These are phyloP conservation scores for Tetragonula carbonaria DNA, from an alignment of 2,888 invertebrate species.

Conservation along the genomic window DNA sequence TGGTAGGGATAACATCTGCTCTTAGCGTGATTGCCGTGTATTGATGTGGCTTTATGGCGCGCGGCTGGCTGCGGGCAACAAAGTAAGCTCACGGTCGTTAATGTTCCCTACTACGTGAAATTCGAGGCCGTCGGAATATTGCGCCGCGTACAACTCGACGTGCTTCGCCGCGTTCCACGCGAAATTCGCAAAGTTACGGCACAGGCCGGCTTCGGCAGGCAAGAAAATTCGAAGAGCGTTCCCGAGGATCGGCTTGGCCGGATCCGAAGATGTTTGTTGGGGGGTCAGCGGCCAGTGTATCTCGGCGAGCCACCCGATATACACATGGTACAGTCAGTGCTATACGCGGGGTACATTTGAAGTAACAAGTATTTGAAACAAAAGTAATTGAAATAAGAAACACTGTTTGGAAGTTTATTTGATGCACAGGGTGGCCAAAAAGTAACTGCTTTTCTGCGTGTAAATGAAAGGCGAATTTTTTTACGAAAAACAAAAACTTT, in stretches of 20 bases:
- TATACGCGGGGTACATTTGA: too few relatives aligned
- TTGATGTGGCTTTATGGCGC: slow-evolving; percentile 81
- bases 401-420: too few relatives aligned
- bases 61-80: slow-evolving; percentile 74
- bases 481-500: too few relatives aligned
- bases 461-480: too few relatives aligned
- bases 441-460: too few relatives aligned
- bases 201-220: neutral
- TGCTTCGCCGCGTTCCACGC: slow-evolving; percentile 35
- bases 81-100: slow-evolving; percentile 75
- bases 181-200: slow-evolving; percentile 36
- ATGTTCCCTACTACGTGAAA: slow-evolving; percentile 66
- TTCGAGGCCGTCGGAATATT: slow-evolving; percentile 63
- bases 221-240: slow-evolving; percentile 25
- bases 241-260: slow-evolving; percentile 5
- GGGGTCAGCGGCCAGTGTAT: neutral
- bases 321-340: neutral
- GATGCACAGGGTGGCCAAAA: too few relatives aligned
- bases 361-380: too few relatives aligned
- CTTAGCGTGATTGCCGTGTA: slow-evolving; percentile 82
- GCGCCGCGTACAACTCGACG: slow-evolving; percentile 39
- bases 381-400: too few relatives aligned
- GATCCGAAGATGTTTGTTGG: neutral
- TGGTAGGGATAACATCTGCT: slow-evolving; percentile 82
- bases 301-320: neutral